Evolutionary conservation across 2,888 invertebrate genomes (phyloP).

Genomic region (Patella caerulea): DNA sequence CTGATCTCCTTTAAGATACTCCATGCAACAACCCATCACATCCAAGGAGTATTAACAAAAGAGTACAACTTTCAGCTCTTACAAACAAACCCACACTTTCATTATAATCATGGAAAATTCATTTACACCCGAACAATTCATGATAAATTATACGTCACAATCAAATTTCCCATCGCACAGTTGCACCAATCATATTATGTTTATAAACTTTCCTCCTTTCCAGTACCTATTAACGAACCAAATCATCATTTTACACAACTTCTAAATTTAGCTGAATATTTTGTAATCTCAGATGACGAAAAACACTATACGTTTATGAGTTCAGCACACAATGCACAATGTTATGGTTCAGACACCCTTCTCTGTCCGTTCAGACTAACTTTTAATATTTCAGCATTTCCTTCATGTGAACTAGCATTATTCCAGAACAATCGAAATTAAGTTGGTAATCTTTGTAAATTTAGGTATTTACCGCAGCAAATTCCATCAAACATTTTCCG

Average conservation of each 20-base stretch:
- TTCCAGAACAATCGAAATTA: too few species aligned
- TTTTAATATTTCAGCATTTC: too few species aligned
- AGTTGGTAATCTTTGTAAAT: neutral
- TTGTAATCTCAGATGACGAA: neutral
- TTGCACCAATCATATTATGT: neutral
- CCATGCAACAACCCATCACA: neutral
- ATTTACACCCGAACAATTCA: neutral
- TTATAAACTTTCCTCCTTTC: neutral
- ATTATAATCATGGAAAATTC: neutral
- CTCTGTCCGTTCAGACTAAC: too few species aligned
- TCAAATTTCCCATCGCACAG: neutral
- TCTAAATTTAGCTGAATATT: neutral
- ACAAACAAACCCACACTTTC: neutral
- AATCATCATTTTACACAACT: neutral
- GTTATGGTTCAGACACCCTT: too few species aligned
- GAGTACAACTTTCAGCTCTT: neutral
- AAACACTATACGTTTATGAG: neutral
- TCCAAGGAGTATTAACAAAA: neutral
- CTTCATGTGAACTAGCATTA: too few species aligned
- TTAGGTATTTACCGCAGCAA: neutral
- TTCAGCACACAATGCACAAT: neutral
- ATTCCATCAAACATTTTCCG: neutral
- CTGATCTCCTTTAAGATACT: neutral
- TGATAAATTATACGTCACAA: neutral
- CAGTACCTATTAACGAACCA: neutral